Evolutionary conservation across 2,888 invertebrate genomes (phyloP).

Genomic region (Branchinecta sandiegonensis): DNA sequence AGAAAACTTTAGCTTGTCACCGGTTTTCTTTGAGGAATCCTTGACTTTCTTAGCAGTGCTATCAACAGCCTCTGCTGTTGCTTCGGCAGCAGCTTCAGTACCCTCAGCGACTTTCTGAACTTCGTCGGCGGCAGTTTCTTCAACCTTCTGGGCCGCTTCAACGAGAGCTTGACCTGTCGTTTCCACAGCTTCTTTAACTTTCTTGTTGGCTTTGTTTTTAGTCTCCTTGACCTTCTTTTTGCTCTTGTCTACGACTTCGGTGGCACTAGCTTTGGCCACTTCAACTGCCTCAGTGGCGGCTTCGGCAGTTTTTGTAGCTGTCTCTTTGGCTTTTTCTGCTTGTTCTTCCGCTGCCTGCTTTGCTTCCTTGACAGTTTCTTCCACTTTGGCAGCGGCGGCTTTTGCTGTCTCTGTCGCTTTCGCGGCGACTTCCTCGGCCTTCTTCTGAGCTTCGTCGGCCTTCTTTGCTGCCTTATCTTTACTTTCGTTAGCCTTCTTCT

Average conservation of each 20-base stretch:
- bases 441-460: not conserved
- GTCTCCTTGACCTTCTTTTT: slow-evolving; percentile 7
- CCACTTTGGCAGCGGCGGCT: not conserved
- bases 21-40: not conserved
- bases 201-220: slow-evolving; percentile 10
- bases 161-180: not conserved
- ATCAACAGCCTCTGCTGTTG: not conserved
- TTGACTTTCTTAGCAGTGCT: not conserved
- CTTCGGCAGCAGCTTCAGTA: not conserved
- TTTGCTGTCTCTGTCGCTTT: not conserved
- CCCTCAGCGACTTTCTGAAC: not conserved
- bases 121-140: not conserved
- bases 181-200: slow-evolving; percentile 11
- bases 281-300: not conserved
- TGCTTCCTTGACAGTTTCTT: not conserved
- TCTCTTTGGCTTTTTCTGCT: not conserved
- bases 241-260: not conserved
- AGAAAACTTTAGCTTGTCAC: slow-evolving; percentile 5
- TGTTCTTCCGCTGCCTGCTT: not conserved
- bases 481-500: not conserved
- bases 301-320: not conserved
- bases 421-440: not conserved
- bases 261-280: not conserved
- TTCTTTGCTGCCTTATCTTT: not conserved
- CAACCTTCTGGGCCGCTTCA: not conserved